phyloP scores from a whole-genome alignment of 1,140 invertebrate species.

The Drosophila kepulauana region DNA sequence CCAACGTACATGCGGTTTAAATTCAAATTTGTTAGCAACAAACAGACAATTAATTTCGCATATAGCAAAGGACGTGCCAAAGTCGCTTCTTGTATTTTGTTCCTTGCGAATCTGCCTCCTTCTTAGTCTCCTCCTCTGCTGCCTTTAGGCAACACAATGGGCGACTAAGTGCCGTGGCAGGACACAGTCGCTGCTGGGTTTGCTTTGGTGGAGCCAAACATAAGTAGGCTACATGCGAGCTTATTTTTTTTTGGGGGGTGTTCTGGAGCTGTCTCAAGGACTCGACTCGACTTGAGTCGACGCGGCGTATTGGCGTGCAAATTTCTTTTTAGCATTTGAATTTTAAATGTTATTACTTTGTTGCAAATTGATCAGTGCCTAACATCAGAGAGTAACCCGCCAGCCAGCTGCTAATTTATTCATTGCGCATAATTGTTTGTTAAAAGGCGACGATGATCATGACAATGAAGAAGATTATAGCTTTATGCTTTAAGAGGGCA shows the following conservation, averaged over 20 bases:
- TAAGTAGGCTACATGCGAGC: constrained; percentile 53
- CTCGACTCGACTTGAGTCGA: not conserved
- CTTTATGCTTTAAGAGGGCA: constrained; percentile 24
- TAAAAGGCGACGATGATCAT: constrained; percentile 47
- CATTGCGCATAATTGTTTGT: constrained; percentile 79
- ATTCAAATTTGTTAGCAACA: constrained; percentile 83
- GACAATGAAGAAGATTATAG: not conserved
- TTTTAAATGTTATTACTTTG: constrained; percentile 81
- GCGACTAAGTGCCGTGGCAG: constrained; percentile 57
- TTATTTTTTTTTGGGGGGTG: not conserved
- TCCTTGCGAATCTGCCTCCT: not conserved
- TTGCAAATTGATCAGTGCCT: constrained; percentile 75
- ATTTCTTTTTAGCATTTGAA: constrained; percentile 69
- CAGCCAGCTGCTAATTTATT: constrained; percentile 73
- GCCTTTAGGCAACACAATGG: constrained; percentile 63
- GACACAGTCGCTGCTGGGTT: not conserved
- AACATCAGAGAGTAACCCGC: constrained; percentile 28
- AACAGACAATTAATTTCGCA: constrained; percentile 83
- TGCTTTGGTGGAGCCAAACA: not conserved
- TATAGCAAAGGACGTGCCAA: constrained; percentile 69
- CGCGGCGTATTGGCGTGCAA: constrained; percentile 8
- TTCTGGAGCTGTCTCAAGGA: not conserved
- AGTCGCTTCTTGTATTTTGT: constrained; percentile 56
- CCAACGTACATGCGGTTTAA: constrained; percentile 73
- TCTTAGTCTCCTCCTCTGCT: not conserved